Conservation (phyloP, 2,888 invertebrate species). For the Tiliacea aurago region DNA sequence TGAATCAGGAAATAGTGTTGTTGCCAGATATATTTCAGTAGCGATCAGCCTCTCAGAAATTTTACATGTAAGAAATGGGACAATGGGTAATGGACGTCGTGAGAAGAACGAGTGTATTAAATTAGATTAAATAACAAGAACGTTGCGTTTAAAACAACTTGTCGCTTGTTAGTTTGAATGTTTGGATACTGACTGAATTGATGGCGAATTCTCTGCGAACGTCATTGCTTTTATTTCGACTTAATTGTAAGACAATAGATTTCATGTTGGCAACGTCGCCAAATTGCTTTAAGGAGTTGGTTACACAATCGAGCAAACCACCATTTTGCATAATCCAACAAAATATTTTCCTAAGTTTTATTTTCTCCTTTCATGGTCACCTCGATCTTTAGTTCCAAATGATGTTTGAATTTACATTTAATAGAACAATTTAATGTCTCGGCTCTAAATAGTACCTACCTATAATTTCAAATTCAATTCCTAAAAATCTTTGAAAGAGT, state of each 20-base stretch:
- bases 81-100: slow-evolving; percentile 59
- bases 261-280: slow-evolving; percentile 31
- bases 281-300: background rate
- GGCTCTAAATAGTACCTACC: background rate
- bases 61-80: slow-evolving; percentile 55
- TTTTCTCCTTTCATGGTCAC: background rate
- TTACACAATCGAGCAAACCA: background rate
- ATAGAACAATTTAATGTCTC: background rate
- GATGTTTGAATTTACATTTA: background rate
- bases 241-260: slow-evolving; percentile 38
- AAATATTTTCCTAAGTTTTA: background rate
- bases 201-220: slow-evolving; percentile 63
- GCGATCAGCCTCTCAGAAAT: slow-evolving; percentile 30
- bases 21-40: slow-evolving; percentile 51
- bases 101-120: slow-evolving; percentile 50
- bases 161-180: slow-evolving; percentile 66
- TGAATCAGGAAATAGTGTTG: slow-evolving; percentile 52
- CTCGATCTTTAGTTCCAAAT: background rate
- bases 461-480: background rate
- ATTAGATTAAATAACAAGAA: slow-evolving; percentile 62
- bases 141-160: slow-evolving; percentile 62
- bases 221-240: slow-evolving; percentile 56
- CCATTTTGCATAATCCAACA: background rate
- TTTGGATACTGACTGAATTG: slow-evolving; percentile 63
- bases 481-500: background rate